These are phyloP conservation scores for Rafetus swinhoei DNA, from an alignment of 2,113 vertebrate genomes.

Conservation along the genomic window DNA sequence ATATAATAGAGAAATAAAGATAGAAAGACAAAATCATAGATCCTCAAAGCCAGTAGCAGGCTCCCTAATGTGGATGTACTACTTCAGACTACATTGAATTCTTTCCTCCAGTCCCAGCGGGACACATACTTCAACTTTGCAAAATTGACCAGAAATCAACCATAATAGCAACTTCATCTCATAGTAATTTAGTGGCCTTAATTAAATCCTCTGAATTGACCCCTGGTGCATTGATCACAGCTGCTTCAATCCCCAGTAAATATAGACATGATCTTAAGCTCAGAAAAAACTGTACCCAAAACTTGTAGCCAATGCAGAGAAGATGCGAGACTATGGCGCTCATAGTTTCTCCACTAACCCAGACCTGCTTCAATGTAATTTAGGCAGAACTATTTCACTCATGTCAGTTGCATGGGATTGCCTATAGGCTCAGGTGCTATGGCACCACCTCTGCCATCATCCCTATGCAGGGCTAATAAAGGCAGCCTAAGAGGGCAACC, in stretches of 20 bases:
- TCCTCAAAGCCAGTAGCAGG: background rate
- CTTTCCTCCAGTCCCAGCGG: too few relatives aligned
- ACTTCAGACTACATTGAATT: background rate
- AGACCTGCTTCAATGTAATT: background rate
- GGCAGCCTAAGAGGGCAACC: background rate
- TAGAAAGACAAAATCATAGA: background rate
- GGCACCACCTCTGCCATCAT: background rate
- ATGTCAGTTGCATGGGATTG: background rate
- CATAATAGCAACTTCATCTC: too few relatives aligned
- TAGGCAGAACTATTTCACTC: background rate
- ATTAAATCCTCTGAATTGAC: too few relatives aligned
- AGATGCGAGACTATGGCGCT: background rate
- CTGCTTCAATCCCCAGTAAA: too few relatives aligned
- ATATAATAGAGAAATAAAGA: rapidly evolving
- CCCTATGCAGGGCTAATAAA: background rate
- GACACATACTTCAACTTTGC: too few relatives aligned
- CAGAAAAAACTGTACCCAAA: background rate
- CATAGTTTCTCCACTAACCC: background rate
- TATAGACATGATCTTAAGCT: background rate
- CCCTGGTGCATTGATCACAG: too few relatives aligned
- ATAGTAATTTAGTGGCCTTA: too few relatives aligned
- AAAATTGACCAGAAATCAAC: too few relatives aligned
- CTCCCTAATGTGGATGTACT: background rate
- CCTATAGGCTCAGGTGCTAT: rapidly evolving
- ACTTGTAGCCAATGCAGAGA: background rate